Base-by-base conservation (phyloP, 2,797 vertebrate genomes). In the Scarus forsteni region DNA sequence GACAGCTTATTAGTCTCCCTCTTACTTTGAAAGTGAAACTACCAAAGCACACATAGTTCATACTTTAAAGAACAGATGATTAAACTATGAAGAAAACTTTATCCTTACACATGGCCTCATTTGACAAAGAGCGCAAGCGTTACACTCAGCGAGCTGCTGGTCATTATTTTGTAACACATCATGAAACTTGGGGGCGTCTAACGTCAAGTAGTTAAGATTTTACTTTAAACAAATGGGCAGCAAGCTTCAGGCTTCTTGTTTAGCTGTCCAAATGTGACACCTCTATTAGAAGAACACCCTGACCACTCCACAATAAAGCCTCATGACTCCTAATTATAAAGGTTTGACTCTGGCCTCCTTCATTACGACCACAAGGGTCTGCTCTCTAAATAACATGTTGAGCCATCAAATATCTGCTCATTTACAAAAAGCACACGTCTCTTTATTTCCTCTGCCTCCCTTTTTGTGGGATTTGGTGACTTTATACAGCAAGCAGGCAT, bases 161-260 rank as follows among this genome's bases (percentile, higher is more conserved):
- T 88, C 87, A 92, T 93, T 93, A 91, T 83, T 87, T 86, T 92
- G 85, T 89, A 90, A 91, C 89, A 92, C 86, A 85, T 92, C 80
- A 84, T 60, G 75, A 79, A 80, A 87, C 85, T 86, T 84, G 73
- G 83, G 77, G 82, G 79, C 54, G 44, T 79, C 73, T 46, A 56
- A 85, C 68, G 73, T 89, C 84, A 79, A 79, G 76, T 81, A 88
- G 88, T 92, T 87, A 90, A 60, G 79, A 74, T 79, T 89, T 89
- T 86, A 90, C 90, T 89, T 81, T 87, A 75, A 90, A 91, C 87
- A 89, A 92, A 90, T 87, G 81, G 83, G 75, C 82, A 82, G 80
- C 77, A 53, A 60, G 85, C 70, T 73, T 79, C 78, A 61, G 66
- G 65, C 84, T 70, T 68, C 88, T 89, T 91, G 81, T 91, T 89